phyloP scores from a whole-genome alignment of 2,113 vertebrate species.

The Uria lomvia region DNA sequence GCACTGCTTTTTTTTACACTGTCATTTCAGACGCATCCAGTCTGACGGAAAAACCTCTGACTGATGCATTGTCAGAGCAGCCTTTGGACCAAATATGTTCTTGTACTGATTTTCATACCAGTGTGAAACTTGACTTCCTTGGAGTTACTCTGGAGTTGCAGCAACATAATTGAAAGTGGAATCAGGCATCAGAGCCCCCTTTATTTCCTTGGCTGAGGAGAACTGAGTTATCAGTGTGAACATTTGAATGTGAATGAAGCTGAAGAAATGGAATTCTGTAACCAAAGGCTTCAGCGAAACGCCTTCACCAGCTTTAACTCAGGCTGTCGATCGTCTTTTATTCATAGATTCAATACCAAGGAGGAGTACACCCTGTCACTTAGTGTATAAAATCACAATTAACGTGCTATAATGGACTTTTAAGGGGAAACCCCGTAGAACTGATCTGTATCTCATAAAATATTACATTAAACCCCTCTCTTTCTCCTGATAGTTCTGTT shows the following conservation, averaged over 20 bases:
- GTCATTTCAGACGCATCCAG: neutral
- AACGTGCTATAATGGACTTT: constrained; percentile 23
- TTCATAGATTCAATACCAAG: constrained; percentile 21
- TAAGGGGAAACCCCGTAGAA: constrained; percentile 45
- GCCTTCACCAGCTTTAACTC: neutral
- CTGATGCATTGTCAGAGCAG: neutral
- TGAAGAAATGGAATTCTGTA: constrained; percentile 50
- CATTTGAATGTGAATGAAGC: constrained; percentile 56
- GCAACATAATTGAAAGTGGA: neutral
- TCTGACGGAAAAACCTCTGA: neutral
- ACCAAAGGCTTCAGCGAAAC: neutral
- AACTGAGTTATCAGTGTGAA: constrained; percentile 41
- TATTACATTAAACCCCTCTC: neutral
- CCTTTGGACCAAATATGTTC: neutral
- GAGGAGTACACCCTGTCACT: neutral
- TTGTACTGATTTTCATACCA: neutral
- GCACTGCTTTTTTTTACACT: neutral
- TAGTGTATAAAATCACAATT: constrained; percentile 58
- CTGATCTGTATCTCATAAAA: constrained; percentile 40
- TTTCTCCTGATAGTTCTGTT: neutral
- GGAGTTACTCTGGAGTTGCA: neutral
- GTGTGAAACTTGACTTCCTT: neutral
- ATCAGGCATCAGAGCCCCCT: neutral
- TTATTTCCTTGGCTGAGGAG: constrained; percentile 30
- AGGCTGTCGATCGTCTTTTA: neutral